Evolutionary conservation across 1,140 invertebrate species (phyloP), one percentile per base, ranked within the genome.

Genomic region (Diachasma alloeum): DNA sequence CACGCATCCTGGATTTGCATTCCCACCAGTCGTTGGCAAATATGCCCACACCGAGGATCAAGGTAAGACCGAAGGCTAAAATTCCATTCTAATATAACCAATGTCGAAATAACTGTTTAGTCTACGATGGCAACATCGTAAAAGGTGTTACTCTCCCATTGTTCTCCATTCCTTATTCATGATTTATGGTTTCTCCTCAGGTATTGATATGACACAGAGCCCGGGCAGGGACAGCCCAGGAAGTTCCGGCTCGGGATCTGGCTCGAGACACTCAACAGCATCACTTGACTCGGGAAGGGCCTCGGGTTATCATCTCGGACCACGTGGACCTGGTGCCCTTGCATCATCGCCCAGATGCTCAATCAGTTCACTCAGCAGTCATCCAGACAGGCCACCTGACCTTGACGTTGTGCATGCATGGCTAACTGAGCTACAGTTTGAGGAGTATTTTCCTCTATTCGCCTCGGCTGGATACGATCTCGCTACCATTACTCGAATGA

Each of bases 401-500:
- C 74, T 91, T 90, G 97, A 99, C 84, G 95, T 99, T 76, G 93
- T 99, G 78, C 95, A 96, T 82, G 94, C 95, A 74, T 99, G 98
- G 97, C 90, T 99, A 81, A 93, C 95, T 46, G 97, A 98, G 84
- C 92, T 99, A 46, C 96, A 97, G 84, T 97, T 98, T 90, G 97
- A 98, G 87, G 97, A 99, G 86, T 99, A 99, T 90, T 96, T 97
- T 79, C 92, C 95, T 42, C 92, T 98, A 24, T 99, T 99, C 89
- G 92, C 97, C 66, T 93, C 95, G 22, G 97, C 98, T 48, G 98
- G 98, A 42, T 99, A 99, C 87, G 98, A 99, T 91, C 94, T 99
- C 91, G 94, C 97, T 22, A 99, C 98, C 0, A 98, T 99, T 82
- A 96, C 97, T 26, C 92, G 97, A 76, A 99, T 99, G 97, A 99